Conservation (phyloP, 1,140 invertebrate species). For the Papilio helenus region DNA sequence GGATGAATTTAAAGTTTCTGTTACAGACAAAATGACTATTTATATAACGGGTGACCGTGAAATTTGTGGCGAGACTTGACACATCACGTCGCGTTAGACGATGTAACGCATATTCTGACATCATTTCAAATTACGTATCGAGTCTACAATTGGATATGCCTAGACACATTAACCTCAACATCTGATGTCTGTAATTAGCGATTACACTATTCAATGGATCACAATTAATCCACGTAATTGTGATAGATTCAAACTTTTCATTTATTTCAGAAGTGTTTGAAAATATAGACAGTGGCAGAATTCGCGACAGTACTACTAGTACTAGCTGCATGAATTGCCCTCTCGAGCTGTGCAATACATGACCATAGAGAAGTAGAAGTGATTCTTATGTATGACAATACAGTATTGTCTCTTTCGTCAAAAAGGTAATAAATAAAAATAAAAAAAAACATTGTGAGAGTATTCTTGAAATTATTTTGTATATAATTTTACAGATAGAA, state of each 20-base stretch:
- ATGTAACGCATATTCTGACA: conserved; percentile 43
- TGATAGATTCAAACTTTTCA: too few relatives aligned
- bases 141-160: conserved; percentile 49
- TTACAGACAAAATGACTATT: conserved; percentile 14
- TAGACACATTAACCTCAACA: conserved; percentile 47
- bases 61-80: conserved; percentile 30
- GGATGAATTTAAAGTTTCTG: conserved; percentile 11
- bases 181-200: conserved; percentile 32
- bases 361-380: too few relatives aligned
- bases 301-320: too few relatives aligned
- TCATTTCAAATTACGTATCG: conserved; percentile 42
- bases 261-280: too few relatives aligned
- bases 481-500: neutral
- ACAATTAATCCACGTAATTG: too few relatives aligned
- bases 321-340: too few relatives aligned
- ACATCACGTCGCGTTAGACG: conserved; percentile 42
- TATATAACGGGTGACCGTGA: neutral
- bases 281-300: too few relatives aligned
- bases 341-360: too few relatives aligned
- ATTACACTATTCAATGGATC: conserved; percentile 5
- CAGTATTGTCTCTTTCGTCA: too few relatives aligned
- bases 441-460: too few relatives aligned
- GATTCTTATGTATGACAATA: too few relatives aligned
- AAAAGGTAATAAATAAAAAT: too few relatives aligned
- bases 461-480: neutral